Conservation (phyloP, 2,113 vertebrate genomes). For the Xenopus tropicalis region DNA sequence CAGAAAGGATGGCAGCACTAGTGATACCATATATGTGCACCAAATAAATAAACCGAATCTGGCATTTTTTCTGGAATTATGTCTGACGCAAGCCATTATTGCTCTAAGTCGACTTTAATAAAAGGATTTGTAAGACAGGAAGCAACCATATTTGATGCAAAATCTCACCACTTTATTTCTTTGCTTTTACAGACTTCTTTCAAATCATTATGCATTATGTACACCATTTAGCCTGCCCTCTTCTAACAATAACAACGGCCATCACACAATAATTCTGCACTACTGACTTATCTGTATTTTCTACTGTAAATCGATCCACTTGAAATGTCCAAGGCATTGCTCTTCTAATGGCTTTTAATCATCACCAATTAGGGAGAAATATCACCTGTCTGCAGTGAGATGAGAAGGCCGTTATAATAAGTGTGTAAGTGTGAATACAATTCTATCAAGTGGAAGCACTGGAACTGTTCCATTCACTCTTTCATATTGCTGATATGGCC, state of each 20-base stretch:
- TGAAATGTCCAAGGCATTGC: constrained; percentile 11
- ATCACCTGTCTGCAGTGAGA: constrained; percentile 22
- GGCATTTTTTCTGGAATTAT: no score
- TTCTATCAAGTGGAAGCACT: background rate
- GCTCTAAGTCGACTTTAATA: no score
- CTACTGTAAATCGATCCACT: constrained; percentile 13
- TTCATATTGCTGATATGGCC: background rate
- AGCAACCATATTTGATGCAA: no score
- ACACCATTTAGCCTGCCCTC: no score
- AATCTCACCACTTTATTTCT: no score
- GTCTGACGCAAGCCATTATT: no score
- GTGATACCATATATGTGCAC: no score
- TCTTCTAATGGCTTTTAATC: constrained; percentile 24
- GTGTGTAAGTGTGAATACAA: constrained; percentile 6
- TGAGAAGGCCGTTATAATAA: constrained; percentile 24
- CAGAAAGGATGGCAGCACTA: no score
- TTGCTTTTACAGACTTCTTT: no score
- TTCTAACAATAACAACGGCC: constrained; percentile 5
- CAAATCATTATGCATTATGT: no score
- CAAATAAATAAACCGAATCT: no score
- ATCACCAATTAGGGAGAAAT: constrained; percentile 25
- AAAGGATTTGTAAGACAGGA: no score
- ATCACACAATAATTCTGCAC: background rate
- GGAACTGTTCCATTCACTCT: background rate
- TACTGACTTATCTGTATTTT: background rate